Conservation (phyloP, 2,888 invertebrate genomes). For the Amitus sp. region DNA sequence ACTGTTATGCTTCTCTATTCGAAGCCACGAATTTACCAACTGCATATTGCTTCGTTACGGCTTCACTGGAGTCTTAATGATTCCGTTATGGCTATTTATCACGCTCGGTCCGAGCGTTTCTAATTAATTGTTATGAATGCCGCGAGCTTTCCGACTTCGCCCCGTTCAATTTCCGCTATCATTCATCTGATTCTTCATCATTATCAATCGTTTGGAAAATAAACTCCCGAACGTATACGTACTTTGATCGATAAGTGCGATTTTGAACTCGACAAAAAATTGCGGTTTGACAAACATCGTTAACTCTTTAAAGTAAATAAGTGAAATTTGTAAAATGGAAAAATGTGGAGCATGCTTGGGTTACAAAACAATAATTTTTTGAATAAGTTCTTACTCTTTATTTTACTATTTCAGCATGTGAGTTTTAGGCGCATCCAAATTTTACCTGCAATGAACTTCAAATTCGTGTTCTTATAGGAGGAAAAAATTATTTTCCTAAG, state of each 20-base stretch:
- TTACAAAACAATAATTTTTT: too few species aligned
- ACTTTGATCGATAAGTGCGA: too few species aligned
- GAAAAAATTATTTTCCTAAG: too few species aligned
- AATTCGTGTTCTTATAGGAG: too few species aligned
- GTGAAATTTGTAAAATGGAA: too few species aligned
- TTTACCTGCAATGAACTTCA: too few species aligned
- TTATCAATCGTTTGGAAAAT: not conserved
- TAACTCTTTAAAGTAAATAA: too few species aligned
- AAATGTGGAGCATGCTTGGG: too few species aligned
- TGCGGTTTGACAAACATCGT: not conserved
- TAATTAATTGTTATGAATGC: constrained; percentile 54
- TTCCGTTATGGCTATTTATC: constrained; percentile 57
- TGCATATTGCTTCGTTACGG: constrained; percentile 41
- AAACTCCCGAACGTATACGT: too few species aligned
- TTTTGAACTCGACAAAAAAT: not conserved
- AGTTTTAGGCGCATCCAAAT: too few species aligned
- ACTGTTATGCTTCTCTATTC: constrained; percentile 35
- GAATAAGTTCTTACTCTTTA: too few species aligned
- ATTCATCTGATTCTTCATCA: not conserved
- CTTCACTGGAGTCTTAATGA: constrained; percentile 52
- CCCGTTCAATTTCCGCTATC: not conserved
- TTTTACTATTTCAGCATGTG: too few species aligned
- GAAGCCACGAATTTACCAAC: constrained; percentile 44
- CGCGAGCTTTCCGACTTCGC: constrained; percentile 42
- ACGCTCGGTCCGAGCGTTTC: constrained; percentile 47